A percentile compares a stretch with the other conserved stretches of the same genome.
Evolutionary conservation across 2,797 vertebrate genomes (phyloP).

Genomic region (Parauchenoglanis punctatus): DNA sequence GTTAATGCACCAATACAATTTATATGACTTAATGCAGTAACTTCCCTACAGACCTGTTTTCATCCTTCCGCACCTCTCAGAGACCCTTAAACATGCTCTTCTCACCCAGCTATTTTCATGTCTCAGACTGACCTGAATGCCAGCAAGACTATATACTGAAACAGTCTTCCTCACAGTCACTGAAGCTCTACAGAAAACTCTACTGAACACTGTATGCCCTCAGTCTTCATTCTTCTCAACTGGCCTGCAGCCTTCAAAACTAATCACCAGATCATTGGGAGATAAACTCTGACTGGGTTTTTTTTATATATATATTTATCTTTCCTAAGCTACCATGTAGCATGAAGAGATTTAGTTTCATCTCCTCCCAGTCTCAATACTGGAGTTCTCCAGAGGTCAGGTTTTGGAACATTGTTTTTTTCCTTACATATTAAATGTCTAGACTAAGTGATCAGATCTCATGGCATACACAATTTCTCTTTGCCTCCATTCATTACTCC

Average conservation of each 20-base stretch:
- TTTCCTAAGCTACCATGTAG: background rate
- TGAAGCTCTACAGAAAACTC: background rate
- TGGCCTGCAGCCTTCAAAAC: background rate
- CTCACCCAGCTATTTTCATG: background rate
- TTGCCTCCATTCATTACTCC: background rate
- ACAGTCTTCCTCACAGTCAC: background rate
- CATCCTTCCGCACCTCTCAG: background rate
- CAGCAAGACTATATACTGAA: background rate
- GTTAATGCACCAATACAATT: background rate
- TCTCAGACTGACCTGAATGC: background rate
- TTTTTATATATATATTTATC: background rate
- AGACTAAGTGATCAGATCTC: background rate
- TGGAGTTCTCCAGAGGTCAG: background rate
- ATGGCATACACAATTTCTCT: background rate
- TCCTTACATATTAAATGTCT: background rate
- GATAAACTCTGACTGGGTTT: background rate
- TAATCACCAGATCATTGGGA: background rate
- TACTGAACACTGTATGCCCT: background rate
- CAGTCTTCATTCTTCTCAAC: background rate
- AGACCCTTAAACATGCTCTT: background rate
- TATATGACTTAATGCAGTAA: no score
- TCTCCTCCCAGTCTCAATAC: background rate
- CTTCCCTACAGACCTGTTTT: background rate
- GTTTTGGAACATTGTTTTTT: background rate
- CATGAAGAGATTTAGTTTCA: background rate